phyloP scores from a whole-genome alignment of 1,140 invertebrate species.

The Yoshiicerus persimilis region DNA sequence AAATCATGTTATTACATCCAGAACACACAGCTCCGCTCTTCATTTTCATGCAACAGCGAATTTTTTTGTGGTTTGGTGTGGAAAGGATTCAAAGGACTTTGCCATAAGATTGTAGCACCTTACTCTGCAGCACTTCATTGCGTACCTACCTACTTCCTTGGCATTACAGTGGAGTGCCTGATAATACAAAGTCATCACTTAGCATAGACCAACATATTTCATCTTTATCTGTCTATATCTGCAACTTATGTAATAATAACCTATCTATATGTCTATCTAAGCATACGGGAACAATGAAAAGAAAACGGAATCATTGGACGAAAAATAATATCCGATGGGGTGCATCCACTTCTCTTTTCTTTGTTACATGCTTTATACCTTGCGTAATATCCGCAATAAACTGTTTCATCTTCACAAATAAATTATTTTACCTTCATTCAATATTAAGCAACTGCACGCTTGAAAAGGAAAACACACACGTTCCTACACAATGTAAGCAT shows the following conservation, averaged over 20 bases:
- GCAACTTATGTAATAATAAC: not conserved
- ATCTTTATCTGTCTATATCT: not conserved
- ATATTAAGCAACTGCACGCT: not conserved
- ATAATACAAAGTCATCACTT: no score
- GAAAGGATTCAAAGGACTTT: not conserved
- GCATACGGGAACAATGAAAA: constrained; percentile 2
- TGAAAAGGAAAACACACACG: not conserved
- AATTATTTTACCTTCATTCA: not conserved
- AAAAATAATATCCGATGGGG: constrained; percentile 5
- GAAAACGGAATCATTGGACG: constrained; percentile 6
- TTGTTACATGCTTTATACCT: not conserved
- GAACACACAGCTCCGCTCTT: not conserved
- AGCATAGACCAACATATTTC: not conserved
- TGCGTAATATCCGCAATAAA: not conserved
- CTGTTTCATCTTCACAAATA: not conserved
- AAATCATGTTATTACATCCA: not conserved
- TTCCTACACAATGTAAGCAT: not conserved
- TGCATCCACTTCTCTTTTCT: not conserved
- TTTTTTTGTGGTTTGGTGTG: not conserved
- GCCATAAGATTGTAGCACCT: not conserved
- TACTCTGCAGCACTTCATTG: not conserved
- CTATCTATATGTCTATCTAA: not conserved
- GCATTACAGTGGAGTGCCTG: not conserved
- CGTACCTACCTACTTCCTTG: not conserved
- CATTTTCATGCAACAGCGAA: not conserved